Conservation (phyloP, 2,797 vertebrate species). For the Petrocephalus sullivani region DNA sequence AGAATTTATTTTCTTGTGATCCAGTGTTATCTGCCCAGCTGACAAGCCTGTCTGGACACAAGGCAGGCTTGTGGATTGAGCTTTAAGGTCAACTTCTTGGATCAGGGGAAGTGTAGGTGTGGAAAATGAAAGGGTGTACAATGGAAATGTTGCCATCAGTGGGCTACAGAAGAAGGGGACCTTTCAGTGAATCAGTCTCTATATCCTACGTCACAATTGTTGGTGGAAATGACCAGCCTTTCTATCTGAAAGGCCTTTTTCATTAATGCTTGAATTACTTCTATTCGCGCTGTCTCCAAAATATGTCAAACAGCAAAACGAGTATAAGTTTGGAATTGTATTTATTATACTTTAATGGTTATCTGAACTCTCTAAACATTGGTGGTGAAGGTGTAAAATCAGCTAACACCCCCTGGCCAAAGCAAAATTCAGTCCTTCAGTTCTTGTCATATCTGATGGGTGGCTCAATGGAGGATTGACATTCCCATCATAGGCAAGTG, state of each 20-base stretch:
- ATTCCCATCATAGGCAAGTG: background rate
- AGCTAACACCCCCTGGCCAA: background rate
- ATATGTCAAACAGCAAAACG: background rate
- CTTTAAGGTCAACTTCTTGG: conserved; percentile 53
- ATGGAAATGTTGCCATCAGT: conserved; percentile 47
- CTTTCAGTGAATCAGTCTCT: conserved; percentile 31
- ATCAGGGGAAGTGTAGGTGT: conserved; percentile 56
- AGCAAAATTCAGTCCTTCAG: background rate
- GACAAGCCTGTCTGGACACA: conserved; percentile 21
- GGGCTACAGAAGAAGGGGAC: conserved; percentile 48
- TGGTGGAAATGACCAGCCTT: background rate
- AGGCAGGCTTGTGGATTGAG: conserved; percentile 24
- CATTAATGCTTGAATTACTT: background rate
- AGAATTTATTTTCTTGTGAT: too few species aligned
- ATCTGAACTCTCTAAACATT: background rate
- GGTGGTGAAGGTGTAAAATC: background rate
- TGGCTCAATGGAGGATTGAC: conserved; percentile 49
- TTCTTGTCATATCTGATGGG: conserved; percentile 44
- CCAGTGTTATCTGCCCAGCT: conserved; percentile 22
- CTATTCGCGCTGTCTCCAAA: background rate
- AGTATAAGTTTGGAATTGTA: background rate
- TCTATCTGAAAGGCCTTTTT: conserved; percentile 1
- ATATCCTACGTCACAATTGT: background rate
- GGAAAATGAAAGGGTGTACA: conserved; percentile 36
- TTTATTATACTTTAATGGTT: background rate